phyloP scores from a whole-genome alignment of 2,797 vertebrate genomes.

The Coregonus sp. region DNA sequence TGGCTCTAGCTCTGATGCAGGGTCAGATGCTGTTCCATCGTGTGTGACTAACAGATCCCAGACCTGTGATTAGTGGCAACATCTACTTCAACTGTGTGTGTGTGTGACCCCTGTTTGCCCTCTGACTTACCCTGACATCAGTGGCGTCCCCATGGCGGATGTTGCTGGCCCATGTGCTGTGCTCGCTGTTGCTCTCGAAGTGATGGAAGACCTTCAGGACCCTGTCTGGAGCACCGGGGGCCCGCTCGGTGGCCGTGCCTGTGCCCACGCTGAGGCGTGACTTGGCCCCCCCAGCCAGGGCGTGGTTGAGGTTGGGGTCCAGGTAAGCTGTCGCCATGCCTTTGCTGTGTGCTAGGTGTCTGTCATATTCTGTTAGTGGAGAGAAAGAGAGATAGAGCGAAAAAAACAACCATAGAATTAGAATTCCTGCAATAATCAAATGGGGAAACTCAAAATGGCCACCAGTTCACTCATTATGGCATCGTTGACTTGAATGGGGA shows the following conservation, averaged over 20 bases:
- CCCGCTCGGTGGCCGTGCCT: slow-evolving; percentile 77
- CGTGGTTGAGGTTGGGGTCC: slow-evolving; percentile 93
- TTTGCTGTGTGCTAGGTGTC: slow-evolving; percentile 97
- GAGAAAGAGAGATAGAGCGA: neutral
- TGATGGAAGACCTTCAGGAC: slow-evolving; percentile 96
- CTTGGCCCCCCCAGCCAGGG: slow-evolving; percentile 83
- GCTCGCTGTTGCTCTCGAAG: slow-evolving; percentile 90
- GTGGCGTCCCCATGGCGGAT: slow-evolving; percentile 96
- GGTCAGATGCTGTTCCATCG: neutral
- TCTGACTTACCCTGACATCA: slow-evolving; percentile 86
- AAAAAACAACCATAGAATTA: neutral
- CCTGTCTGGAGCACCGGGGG: slow-evolving; percentile 87
- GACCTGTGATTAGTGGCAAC: neutral
- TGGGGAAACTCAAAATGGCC: neutral
- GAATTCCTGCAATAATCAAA: neutral
- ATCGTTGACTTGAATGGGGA: neutral
- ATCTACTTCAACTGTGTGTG: no score
- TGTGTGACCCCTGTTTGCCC: no score
- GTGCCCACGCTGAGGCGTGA: slow-evolving; percentile 82
- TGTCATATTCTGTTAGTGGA: slow-evolving; percentile 91
- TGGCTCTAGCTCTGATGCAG: neutral
- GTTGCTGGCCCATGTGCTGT: slow-evolving; percentile 91
- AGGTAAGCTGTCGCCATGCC: slow-evolving; percentile 96
- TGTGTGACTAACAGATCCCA: neutral
- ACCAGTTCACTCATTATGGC: neutral